phyloP scores from a whole-genome alignment of 2,113 vertebrate species.

The Ophiodon elongatus region DNA sequence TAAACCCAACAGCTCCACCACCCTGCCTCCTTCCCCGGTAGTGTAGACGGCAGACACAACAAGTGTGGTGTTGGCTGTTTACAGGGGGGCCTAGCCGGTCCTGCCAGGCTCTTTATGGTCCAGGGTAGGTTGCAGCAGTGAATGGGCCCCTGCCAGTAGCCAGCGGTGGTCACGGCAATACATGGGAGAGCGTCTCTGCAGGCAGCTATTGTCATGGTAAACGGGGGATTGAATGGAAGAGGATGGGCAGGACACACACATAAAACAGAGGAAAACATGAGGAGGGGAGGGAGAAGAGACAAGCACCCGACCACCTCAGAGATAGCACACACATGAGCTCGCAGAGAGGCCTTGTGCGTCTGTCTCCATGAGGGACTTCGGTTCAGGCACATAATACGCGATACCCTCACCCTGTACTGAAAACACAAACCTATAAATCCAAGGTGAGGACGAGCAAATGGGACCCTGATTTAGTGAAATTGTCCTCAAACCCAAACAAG shows the following conservation, averaged over 20 bases:
- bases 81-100: constrained; percentile 55
- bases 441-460: not conserved
- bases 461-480: not conserved
- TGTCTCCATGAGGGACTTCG: constrained; percentile 1
- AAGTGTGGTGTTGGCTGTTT: constrained; percentile 64
- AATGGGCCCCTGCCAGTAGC: constrained; percentile 78
- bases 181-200: constrained; percentile 76
- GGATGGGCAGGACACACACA: constrained; percentile 83
- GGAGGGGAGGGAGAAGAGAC: constrained; percentile 48
- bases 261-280: constrained; percentile 76
- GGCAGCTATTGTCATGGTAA: constrained; percentile 85
- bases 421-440: constrained; percentile 11
- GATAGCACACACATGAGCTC: constrained; percentile 57
- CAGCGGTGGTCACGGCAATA: constrained; percentile 68
- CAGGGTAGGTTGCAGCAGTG: constrained; percentile 65
- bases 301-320: constrained; percentile 76
- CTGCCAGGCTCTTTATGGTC: constrained; percentile 79
- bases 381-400: not conserved
- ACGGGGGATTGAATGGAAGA: constrained; percentile 75
- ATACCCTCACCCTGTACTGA: not conserved
- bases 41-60: constrained; percentile 70
- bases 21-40: constrained; percentile 42
- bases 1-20: constrained; percentile 74
- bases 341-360: constrained; percentile 2
- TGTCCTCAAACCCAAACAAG: not conserved